phyloP scores from a whole-genome alignment of 2,888 invertebrate genomes.

The Syritta pipiens region DNA sequence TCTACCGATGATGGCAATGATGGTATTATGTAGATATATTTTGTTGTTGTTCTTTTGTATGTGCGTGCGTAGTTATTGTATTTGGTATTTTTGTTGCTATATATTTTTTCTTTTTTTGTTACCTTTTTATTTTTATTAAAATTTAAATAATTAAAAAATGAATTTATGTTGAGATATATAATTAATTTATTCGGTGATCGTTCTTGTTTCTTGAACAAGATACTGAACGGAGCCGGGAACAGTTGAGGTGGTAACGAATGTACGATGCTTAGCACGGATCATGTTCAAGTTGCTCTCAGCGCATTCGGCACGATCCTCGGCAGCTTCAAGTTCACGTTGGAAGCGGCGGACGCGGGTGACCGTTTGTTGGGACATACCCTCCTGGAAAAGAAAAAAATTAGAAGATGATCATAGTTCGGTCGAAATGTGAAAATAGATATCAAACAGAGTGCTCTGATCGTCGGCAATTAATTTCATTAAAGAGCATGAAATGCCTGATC shows the following conservation, averaged over 20 bases:
- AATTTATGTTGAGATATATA: conserved; percentile 65
- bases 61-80: conserved; percentile 39
- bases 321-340: conserved; percentile 98
- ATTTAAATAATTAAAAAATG: conserved; percentile 69
- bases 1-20: conserved; percentile 52
- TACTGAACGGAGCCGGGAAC: conserved; percentile 95
- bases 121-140: conserved; percentile 56
- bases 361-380: conserved; percentile 94
- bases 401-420: neutral
- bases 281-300: conserved; percentile 96
- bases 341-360: conserved; percentile 97
- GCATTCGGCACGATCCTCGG: conserved; percentile 96
- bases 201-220: conserved; percentile 91
- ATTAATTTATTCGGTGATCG: conserved; percentile 80
- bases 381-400: conserved; percentile 81
- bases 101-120: conserved; percentile 31
- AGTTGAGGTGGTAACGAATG: conserved; percentile 96
- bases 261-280: conserved; percentile 98
- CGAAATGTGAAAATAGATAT: too few relatives aligned
- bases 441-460: too few relatives aligned
- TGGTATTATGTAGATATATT: conserved; percentile 11
- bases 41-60: conserved; percentile 14
- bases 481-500: too few relatives aligned
- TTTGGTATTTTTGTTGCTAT: conserved; percentile 44
- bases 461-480: too few relatives aligned